Conservation (phyloP, 1,140 invertebrate genomes). For the Anadara kagoshimensis region DNA sequence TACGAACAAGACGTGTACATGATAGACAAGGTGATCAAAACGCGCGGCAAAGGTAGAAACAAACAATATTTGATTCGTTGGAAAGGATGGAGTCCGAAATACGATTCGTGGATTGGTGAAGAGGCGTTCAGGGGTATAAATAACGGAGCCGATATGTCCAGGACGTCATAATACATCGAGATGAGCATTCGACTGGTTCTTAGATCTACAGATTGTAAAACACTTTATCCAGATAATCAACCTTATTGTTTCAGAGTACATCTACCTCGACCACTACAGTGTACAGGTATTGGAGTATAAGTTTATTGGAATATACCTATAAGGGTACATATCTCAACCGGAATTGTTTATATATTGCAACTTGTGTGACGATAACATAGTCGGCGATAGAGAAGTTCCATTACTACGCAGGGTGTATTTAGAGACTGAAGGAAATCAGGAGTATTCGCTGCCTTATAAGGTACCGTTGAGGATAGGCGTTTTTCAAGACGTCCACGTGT, state of each 20-base stretch:
- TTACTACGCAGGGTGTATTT: slow-evolving; percentile 17
- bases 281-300: background rate
- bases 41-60: background rate
- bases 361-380: slow-evolving; percentile 10
- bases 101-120: slow-evolving; percentile 24
- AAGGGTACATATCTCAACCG: background rate
- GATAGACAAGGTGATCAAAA: slow-evolving; percentile 19
- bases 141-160: background rate
- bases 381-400: slow-evolving; percentile 15
- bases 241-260: slow-evolving; percentile 7
- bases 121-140: slow-evolving; percentile 3
- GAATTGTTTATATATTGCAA: slow-evolving; percentile 18
- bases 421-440: slow-evolving; percentile 8
- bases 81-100: slow-evolving; percentile 24
- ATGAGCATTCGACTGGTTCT: background rate
- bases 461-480: slow-evolving; percentile 14
- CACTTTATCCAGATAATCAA: background rate
- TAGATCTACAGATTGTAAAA: background rate
- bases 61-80: slow-evolving; percentile 19
- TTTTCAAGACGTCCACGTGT: slow-evolving; percentile 28
- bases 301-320: background rate
- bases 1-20: slow-evolving; percentile 14
- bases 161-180: background rate
- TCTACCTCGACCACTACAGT: background rate
- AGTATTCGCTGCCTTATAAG: slow-evolving; percentile 25